Evolutionary conservation across 2,888 invertebrate genomes (phyloP).

Genomic region (Brachyptera putata): DNA sequence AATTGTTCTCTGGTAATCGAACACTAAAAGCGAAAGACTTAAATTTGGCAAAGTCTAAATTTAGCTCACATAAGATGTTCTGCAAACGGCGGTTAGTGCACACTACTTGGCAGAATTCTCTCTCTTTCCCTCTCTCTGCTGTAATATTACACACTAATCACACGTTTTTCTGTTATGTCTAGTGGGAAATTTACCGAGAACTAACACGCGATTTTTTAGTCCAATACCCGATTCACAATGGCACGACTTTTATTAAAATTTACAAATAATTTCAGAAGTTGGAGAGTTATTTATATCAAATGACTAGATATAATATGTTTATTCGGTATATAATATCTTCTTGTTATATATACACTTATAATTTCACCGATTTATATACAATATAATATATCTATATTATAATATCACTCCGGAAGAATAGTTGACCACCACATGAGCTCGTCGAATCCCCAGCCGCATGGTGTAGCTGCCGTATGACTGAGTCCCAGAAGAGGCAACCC

Average conservation of each 20-base stretch:
- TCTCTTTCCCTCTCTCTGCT: too few species aligned
- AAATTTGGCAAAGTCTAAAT: constrained; percentile 15
- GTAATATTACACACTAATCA: neutral
- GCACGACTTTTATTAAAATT: too few species aligned
- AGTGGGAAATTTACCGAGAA: neutral
- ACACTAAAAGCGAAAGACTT: neutral
- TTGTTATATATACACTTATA: too few species aligned
- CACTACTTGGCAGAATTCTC: neutral
- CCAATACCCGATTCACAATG: too few species aligned
- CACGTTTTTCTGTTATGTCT: neutral
- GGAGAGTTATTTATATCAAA: too few species aligned
- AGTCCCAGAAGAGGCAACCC: too few species aligned
- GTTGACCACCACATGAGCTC: neutral
- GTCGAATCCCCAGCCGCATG: neutral
- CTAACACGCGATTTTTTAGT: neutral
- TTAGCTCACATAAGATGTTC: neutral
- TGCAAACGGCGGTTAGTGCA: constrained; percentile 1
- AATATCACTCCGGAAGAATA: neutral
- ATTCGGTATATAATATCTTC: too few species aligned
- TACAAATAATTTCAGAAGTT: too few species aligned
- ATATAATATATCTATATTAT: too few species aligned
- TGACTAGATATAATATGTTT: too few species aligned
- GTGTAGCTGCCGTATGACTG: neutral
- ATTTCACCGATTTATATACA: too few species aligned
- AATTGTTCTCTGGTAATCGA: neutral